Percentiles rank a stretch among this genome's conserved stretches.
These are phyloP conservation scores for Koerneria pararmatus DNA, from an alignment of 2,888 invertebrate genomes.

Conservation along the genomic window DNA sequence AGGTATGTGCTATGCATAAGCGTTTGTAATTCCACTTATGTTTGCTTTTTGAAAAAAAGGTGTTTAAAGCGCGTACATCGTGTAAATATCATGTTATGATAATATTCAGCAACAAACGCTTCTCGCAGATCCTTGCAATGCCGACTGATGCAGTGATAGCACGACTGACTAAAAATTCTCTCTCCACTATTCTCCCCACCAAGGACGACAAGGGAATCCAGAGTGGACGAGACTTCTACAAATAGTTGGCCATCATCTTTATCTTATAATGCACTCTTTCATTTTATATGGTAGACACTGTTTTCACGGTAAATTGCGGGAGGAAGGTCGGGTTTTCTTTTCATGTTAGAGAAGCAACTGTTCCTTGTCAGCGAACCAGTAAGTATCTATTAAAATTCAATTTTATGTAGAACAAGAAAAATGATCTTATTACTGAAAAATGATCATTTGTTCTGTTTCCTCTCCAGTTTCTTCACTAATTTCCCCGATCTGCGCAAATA, in stretches of 20 bases:
- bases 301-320: background rate
- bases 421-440: background rate
- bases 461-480: conserved; percentile 48
- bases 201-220: conserved; percentile 35
- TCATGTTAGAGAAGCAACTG: background rate
- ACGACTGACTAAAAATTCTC: conserved; percentile 34
- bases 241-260: conserved; percentile 34
- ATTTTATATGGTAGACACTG: background rate
- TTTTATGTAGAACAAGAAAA: too few relatives aligned
- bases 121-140: too few relatives aligned
- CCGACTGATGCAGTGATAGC: background rate
- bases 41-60: too few relatives aligned
- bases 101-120: too few relatives aligned
- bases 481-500: conserved; percentile 47
- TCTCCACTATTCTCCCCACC: conserved; percentile 37
- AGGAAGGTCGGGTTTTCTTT: background rate
- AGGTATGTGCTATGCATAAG: too few relatives aligned
- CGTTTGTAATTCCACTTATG: too few relatives aligned
- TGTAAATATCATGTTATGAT: too few relatives aligned
- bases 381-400: too few relatives aligned
- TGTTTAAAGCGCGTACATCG: too few relatives aligned
- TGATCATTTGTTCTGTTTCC: too few relatives aligned
- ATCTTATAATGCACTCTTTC: background rate
- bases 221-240: conserved; percentile 52
- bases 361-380: background rate